phyloP scores from a whole-genome alignment of 1,140 invertebrate genomes.

The Zelostemma sp. region DNA sequence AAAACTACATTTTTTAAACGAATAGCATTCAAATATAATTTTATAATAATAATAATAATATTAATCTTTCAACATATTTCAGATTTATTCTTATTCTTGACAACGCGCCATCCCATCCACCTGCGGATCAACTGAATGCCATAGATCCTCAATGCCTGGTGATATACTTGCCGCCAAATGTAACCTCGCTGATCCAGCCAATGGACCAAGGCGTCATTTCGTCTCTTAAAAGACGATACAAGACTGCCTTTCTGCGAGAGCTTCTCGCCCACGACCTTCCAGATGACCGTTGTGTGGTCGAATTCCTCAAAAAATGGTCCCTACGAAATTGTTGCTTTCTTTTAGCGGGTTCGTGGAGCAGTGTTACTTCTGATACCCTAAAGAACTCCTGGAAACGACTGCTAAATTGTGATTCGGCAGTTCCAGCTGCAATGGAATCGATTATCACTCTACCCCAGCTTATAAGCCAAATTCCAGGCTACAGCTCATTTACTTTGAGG shows the following conservation, averaged over 20 bases:
- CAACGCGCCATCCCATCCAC: slow-evolving; percentile 52
- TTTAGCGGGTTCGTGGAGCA: neutral
- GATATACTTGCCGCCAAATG: slow-evolving; percentile 63
- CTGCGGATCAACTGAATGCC: slow-evolving; percentile 58
- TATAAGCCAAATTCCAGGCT: too few relatives aligned
- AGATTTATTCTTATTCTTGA: too few relatives aligned
- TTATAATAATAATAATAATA: too few relatives aligned
- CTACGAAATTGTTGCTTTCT: neutral
- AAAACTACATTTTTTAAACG: too few relatives aligned
- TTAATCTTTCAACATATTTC: too few relatives aligned
- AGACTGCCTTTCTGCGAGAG: slow-evolving; percentile 9
- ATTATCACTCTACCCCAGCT: too few relatives aligned
- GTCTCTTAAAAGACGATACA: slow-evolving; percentile 43
- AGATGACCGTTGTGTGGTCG: neutral
- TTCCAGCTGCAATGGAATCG: too few relatives aligned
- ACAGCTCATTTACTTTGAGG: too few relatives aligned
- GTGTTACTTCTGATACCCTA: neutral
- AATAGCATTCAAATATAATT: neutral
- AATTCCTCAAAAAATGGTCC: neutral
- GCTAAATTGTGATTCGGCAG: too few relatives aligned
- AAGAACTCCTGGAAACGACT: neutral
- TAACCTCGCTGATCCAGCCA: slow-evolving; percentile 59
- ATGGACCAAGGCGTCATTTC: slow-evolving; percentile 59
- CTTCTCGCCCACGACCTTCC: neutral
- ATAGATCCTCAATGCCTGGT: slow-evolving; percentile 57